Percentiles rank a stretch among this genome's conserved stretches.
These are phyloP conservation scores for Alexandromys fortis DNA, from an alignment of 2,113 vertebrate species.

Conservation along the genomic window DNA sequence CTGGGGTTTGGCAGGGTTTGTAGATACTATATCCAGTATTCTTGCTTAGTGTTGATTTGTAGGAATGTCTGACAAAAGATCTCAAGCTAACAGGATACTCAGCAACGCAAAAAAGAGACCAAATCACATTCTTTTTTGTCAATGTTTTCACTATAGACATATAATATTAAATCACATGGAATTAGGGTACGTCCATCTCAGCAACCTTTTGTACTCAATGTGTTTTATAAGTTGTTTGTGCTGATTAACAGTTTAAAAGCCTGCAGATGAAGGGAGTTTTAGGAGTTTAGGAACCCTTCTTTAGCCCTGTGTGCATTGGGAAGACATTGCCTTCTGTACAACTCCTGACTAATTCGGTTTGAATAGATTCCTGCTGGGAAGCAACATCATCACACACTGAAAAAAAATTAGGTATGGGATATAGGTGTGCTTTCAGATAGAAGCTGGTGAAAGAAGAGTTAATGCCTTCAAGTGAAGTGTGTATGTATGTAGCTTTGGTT, in stretches of 20 bases:
- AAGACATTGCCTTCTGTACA: slow-evolving; percentile 22
- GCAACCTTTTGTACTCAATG: slow-evolving; percentile 24
- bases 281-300: background rate
- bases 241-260: slow-evolving; percentile 50
- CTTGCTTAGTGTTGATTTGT: background rate
- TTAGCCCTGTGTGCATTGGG: background rate
- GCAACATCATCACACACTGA: background rate
- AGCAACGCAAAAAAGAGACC: background rate
- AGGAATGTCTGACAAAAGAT: background rate
- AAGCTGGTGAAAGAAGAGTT: background rate
- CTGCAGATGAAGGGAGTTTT: slow-evolving; percentile 46
- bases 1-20: background rate
- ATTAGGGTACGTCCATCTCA: slow-evolving; percentile 39
- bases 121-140: background rate
- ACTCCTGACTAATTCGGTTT: slow-evolving; percentile 8
- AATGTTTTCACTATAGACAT: slow-evolving; percentile 6
- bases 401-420: background rate
- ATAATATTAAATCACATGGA: slow-evolving; percentile 51
- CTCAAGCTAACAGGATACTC: background rate
- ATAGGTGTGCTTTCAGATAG: background rate
- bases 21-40: background rate
- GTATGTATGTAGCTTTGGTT: background rate
- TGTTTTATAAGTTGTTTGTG: background rate
- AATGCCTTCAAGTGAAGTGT: background rate
- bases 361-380: slow-evolving; percentile 33